Percentiles rank a stretch among this genome's conserved stretches.
Conservation (phyloP, 2,888 invertebrate species). For the Mythimna impura region DNA sequence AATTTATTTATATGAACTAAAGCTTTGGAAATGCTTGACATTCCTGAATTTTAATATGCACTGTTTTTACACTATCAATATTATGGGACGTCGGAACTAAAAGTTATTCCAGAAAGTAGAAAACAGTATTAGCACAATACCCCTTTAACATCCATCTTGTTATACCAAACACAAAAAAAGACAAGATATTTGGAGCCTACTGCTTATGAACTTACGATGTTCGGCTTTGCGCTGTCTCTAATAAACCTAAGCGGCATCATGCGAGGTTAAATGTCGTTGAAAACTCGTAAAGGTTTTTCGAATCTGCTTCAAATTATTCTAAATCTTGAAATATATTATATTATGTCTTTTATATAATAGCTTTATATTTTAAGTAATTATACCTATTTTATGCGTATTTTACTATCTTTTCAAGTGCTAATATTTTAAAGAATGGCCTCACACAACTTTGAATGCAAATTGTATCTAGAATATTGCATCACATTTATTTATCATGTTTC, state of each 20-base stretch:
- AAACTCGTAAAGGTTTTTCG: not conserved
- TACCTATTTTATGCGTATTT: conserved; percentile 13
- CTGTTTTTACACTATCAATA: not conserved
- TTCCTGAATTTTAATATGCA: conserved; percentile 6
- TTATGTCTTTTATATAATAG: conserved; percentile 4
- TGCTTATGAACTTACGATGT: too few species aligned
- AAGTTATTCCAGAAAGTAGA: not conserved
- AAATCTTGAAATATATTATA: not conserved
- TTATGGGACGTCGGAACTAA: not conserved
- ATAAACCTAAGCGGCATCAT: too few species aligned
- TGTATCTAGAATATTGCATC: conserved; percentile 41
- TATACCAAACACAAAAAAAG: too few species aligned
- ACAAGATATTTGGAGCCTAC: too few species aligned
- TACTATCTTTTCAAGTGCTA: conserved; percentile 1
- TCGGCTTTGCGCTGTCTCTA: too few species aligned
- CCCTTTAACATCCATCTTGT: too few species aligned
- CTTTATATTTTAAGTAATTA: conserved; percentile 9
- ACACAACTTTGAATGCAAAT: conserved; percentile 15
- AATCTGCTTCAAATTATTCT: conserved; percentile 1
- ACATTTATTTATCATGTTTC: conserved; percentile 31
- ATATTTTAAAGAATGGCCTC: conserved; percentile 16
- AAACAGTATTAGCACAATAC: conserved; percentile 1
- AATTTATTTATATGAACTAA: conserved; percentile 37
- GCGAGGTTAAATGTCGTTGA: not conserved
- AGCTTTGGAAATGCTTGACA: conserved; percentile 34